A percentile compares a stretch with the other conserved stretches of the same genome.
These are phyloP conservation scores for Polypterus bichir DNA, from an alignment of 2,113 vertebrate species.

Conservation along the genomic window DNA sequence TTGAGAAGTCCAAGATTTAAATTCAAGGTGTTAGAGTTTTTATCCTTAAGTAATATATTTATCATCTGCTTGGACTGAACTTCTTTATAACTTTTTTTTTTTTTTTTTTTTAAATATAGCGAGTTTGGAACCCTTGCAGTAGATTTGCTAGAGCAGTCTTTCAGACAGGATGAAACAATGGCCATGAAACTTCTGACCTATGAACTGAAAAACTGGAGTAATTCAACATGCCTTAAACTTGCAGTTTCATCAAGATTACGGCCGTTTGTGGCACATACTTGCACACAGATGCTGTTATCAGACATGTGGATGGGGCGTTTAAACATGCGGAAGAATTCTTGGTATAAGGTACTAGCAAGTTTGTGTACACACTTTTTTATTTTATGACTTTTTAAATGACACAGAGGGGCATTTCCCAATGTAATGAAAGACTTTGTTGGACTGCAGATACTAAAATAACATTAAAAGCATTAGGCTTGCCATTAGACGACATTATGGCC, in stretches of 20 bases:
- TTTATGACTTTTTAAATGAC: too few relatives aligned
- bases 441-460: too few relatives aligned
- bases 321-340: conserved; percentile 98
- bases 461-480: too few relatives aligned
- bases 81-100: accelerated
- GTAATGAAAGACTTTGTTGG: too few relatives aligned
- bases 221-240: conserved; percentile 91
- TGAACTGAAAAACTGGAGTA: conserved; percentile 97
- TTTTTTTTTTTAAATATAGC: conserved; percentile 37
- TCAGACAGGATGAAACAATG: conserved; percentile 96
- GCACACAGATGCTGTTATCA: conserved; percentile 90
- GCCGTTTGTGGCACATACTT: conserved; percentile 89
- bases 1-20: too few relatives aligned
- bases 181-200: conserved; percentile 97
- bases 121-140: conserved; percentile 92
- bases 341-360: conserved; percentile 79
- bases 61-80: neutral
- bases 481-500: too few relatives aligned
- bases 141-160: conserved; percentile 89
- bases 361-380: too few relatives aligned
- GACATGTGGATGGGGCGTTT: conserved; percentile 99
- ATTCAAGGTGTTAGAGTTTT: too few relatives aligned
- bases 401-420: too few relatives aligned
- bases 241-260: conserved; percentile 89
- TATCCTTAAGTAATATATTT: too few relatives aligned